Conservation (phyloP, 2,113 vertebrate species). For the Echinops telfairi region DNA sequence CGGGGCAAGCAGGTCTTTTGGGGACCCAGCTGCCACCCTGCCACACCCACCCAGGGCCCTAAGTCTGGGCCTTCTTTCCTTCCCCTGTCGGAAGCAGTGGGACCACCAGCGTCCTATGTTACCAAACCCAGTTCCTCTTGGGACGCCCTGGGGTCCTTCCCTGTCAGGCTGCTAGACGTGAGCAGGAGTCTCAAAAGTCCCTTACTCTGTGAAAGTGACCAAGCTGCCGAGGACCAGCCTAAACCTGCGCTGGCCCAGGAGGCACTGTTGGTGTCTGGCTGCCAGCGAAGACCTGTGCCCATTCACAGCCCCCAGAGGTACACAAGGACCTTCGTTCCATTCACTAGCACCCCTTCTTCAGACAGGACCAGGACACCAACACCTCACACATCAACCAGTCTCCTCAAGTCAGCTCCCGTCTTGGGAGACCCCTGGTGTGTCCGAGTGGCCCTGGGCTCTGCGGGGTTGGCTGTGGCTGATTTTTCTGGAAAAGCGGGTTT, state of each 20-base stretch:
- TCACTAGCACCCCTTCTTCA: background rate
- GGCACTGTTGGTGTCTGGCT: background rate
- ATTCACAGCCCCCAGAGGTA: background rate
- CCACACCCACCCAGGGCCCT: no score
- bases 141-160: background rate
- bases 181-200: background rate
- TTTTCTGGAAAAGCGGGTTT: background rate
- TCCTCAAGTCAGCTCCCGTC: no score
- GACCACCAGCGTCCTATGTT: background rate
- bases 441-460: background rate
- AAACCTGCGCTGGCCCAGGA: background rate
- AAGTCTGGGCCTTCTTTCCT: background rate
- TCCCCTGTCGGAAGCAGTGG: background rate
- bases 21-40: background rate
- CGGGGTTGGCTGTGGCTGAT: background rate
- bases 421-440: background rate
- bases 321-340: accelerated
- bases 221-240: background rate
- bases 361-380: background rate
- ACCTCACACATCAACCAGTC: background rate
- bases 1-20: background rate
- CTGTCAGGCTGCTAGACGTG: background rate
- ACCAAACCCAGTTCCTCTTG: constrained; percentile 5
- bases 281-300: background rate
- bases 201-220: background rate